A percentile compares a stretch with the other conserved stretches of the same genome.
Conservation (phyloP, 2,888 invertebrate species). For the Drosophila testacea region DNA sequence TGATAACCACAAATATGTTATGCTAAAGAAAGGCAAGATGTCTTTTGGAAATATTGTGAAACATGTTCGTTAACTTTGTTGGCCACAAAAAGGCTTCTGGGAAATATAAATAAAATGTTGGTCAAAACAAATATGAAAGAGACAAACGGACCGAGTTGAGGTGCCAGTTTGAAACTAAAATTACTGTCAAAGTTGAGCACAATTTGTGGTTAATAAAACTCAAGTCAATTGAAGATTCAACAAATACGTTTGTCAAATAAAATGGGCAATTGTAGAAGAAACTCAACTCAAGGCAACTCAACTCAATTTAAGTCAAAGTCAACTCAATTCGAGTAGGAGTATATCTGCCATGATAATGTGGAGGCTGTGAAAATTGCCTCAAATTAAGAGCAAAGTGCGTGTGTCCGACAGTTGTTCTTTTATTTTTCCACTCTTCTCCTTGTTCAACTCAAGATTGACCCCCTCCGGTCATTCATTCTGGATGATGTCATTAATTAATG, state of each 20-base stretch:
- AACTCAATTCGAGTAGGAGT: slow-evolving; percentile 22
- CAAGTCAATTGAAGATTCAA: slow-evolving; percentile 16
- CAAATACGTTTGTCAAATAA: slow-evolving; percentile 13
- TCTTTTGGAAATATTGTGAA: neutral
- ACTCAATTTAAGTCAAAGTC: slow-evolving; percentile 16
- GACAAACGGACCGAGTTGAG: neutral
- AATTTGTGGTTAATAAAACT: slow-evolving; percentile 30
- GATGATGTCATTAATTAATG: slow-evolving; percentile 80
- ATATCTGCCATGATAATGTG: slow-evolving; percentile 1
- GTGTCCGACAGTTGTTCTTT: slow-evolving; percentile 18
- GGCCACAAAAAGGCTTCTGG: slow-evolving; percentile 6
- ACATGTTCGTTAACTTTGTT: slow-evolving; percentile 12
- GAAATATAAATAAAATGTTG: slow-evolving; percentile 23
- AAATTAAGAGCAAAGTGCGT: slow-evolving; percentile 74
- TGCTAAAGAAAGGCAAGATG: slow-evolving; percentile 7
- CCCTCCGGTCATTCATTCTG: slow-evolving; percentile 47
- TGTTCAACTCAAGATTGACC: slow-evolving; percentile 5
- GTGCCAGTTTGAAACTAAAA: neutral
- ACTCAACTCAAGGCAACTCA: slow-evolving; percentile 26
- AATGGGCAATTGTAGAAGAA: slow-evolving; percentile 18
- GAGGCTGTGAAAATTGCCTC: slow-evolving; percentile 64
- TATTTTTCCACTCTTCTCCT: neutral
- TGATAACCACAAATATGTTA: slow-evolving; percentile 24
- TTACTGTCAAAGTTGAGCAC: slow-evolving; percentile 15
- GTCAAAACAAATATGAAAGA: neutral